phyloP scores from a whole-genome alignment of 2,888 invertebrate genomes.

The Salpingus planirostris region DNA sequence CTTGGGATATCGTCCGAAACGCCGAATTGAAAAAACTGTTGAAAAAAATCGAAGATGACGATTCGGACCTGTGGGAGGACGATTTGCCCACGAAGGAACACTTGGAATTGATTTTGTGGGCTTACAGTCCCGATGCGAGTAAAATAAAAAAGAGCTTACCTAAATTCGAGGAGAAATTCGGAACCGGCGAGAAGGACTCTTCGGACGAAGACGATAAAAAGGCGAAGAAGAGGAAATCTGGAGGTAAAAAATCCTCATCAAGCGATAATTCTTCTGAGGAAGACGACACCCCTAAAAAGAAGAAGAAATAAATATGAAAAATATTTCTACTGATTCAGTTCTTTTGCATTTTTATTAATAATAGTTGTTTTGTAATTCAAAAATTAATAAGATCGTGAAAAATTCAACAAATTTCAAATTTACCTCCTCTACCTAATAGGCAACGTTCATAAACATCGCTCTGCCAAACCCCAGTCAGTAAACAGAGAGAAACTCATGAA shows the following conservation, averaged over 20 bases:
- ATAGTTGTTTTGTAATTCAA: neutral
- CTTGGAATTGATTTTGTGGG: conserved; percentile 62
- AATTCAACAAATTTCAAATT: neutral
- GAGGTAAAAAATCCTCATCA: conserved; percentile 1
- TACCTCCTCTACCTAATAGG: too few species aligned
- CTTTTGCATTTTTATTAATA: too few species aligned
- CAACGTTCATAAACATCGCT: too few species aligned
- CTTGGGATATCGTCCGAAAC: conserved; percentile 72
- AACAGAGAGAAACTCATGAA: too few species aligned
- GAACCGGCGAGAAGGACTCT: conserved; percentile 23
- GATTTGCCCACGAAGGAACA: conserved; percentile 63
- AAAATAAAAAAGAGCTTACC: conserved; percentile 54
- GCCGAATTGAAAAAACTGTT: conserved; percentile 50
- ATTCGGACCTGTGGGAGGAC: conserved; percentile 54
- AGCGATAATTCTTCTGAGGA: conserved; percentile 2
- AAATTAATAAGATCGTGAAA: neutral
- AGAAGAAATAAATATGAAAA: conserved; percentile 11
- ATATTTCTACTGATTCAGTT: too few species aligned
- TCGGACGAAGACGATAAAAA: conserved; percentile 14
- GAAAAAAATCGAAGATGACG: conserved; percentile 50
- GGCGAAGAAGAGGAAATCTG: conserved; percentile 14
- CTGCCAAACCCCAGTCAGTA: too few species aligned
- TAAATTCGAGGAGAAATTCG: conserved; percentile 42
- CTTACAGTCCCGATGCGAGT: conserved; percentile 62
- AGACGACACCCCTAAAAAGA: conserved; percentile 11